Evolutionary conservation across 2,888 invertebrate species (phyloP), one percentile per base, ranked within the genome.

Genomic region (Ormyrus pomaceus): DNA sequence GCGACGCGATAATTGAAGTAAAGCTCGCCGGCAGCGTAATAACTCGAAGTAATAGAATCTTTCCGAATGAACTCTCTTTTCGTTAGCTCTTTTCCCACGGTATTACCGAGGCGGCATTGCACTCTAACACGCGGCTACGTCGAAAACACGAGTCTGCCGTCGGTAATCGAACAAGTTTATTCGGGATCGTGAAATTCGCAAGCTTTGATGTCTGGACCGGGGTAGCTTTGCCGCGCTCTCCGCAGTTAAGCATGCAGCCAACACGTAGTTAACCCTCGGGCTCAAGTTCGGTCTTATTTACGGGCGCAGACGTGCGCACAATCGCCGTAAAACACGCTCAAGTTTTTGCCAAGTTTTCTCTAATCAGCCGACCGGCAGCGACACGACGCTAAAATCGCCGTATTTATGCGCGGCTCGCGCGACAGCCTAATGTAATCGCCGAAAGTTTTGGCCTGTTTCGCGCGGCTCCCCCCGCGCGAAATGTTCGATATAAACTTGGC

Each of bases 361-460:
- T 82, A 84, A 84, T 84, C 83, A 83, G 82, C 78, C 53, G 45
- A 74, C 73, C 55, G 70, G 70, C 64, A 70, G 64, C 68, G 79
- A 45, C 75, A 56, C 58, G 13, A 74, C 53, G 61, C 45, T 46
- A 51, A 59, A 77, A 69, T 70, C 78, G 59, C 59, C 48, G 72
- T 74, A 50, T 73, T 61, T 73, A 68, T 72, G 61, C 34, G 9
- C 6, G 4, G 34, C 8, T 51, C 13, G 55, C 45, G 9, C 46
- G 19, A 34, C 34, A 5, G 46, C 7, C 53, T 19, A 62, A 62
- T 46, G 56, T 61, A 53, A 68, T 68, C 58, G 65, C 58, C 58
- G 13, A 46, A 73, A 34, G 53, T 61, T 55, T 64, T 2, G 34
- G 34, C 70, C 34, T n/a, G 53, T 61, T 55, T 64, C 34, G 34